These are phyloP conservation scores for Anseranas semipalmata DNA, from an alignment of 2,113 vertebrate genomes.

Conservation along the genomic window DNA sequence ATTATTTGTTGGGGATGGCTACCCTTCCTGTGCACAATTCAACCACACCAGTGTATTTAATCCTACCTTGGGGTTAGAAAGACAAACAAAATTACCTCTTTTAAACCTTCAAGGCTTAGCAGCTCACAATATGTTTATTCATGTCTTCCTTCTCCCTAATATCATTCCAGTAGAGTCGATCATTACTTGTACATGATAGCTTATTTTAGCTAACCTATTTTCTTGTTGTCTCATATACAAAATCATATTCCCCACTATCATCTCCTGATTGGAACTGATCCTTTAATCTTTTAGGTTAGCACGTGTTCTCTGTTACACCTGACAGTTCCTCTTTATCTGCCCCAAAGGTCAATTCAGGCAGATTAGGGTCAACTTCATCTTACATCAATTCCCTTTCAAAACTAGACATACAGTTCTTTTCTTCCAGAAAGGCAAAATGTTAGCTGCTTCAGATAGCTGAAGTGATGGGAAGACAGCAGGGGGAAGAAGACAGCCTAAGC, in stretches of 20 bases:
- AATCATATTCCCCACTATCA: not conserved
- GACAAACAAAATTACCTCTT: not conserved
- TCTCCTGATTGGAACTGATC: not conserved
- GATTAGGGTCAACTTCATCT: not conserved
- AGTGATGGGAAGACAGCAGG: not conserved
- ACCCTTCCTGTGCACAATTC: not conserved
- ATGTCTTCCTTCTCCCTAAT: not conserved
- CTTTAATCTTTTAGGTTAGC: not conserved
- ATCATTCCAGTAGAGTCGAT: not conserved
- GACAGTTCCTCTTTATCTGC: not conserved
- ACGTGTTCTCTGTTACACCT: not conserved
- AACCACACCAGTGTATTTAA: not conserved
- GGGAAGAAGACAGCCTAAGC: not conserved
- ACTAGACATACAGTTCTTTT: not conserved
- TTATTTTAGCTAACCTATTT: not conserved
- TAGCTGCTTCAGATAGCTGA: not conserved
- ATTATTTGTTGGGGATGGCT: not conserved
- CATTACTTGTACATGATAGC: not conserved
- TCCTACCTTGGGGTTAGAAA: not conserved
- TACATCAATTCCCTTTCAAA: not conserved
- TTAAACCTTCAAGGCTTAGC: not conserved
- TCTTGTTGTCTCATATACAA: not conserved
- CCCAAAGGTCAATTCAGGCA: not conserved
- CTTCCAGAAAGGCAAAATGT: not conserved
- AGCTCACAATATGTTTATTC: not conserved